phyloP scores from a whole-genome alignment of 2,888 invertebrate species.

The Chaitophorus viminalis region DNA sequence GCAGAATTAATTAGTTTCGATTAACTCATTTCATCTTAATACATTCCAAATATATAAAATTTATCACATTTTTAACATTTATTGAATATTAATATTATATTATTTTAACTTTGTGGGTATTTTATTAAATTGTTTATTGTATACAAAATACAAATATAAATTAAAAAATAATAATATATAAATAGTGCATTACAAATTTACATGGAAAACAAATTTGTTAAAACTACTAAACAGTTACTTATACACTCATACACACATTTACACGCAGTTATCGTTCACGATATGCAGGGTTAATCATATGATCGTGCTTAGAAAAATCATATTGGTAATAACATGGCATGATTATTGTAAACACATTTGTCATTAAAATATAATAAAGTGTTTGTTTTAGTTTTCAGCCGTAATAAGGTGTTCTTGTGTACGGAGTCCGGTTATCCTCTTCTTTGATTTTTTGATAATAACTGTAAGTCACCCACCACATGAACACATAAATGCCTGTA shows the following conservation, averaged over 20 bases:
- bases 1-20: constrained; percentile 87
- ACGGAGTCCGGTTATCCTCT: constrained; percentile 78
- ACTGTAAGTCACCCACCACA: constrained; percentile 87
- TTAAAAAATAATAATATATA: constrained; percentile 30
- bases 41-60: constrained; percentile 43
- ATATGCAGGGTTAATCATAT: constrained; percentile 28
- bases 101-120: constrained; percentile 62
- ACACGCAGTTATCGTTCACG: neutral
- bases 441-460: constrained; percentile 79
- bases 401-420: constrained; percentile 77
- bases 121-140: constrained; percentile 59
- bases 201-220: constrained; percentile 29
- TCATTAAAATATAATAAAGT: constrained; percentile 16
- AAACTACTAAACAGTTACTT: constrained; percentile 7
- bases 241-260: neutral
- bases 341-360: constrained; percentile 6
- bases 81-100: constrained; percentile 46
- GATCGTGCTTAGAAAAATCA: neutral
- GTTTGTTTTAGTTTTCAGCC: constrained; percentile 55
- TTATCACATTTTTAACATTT: constrained; percentile 50
- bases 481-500: constrained; percentile 81
- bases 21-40: constrained; percentile 67
- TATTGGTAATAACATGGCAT: neutral
- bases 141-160: constrained; percentile 59
- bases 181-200: constrained; percentile 53